These are phyloP conservation scores for Turritopsis rubra DNA, from an alignment of 30 jellyfish, hydroid and myxozoan genomes.

Conservation along the genomic window DNA sequence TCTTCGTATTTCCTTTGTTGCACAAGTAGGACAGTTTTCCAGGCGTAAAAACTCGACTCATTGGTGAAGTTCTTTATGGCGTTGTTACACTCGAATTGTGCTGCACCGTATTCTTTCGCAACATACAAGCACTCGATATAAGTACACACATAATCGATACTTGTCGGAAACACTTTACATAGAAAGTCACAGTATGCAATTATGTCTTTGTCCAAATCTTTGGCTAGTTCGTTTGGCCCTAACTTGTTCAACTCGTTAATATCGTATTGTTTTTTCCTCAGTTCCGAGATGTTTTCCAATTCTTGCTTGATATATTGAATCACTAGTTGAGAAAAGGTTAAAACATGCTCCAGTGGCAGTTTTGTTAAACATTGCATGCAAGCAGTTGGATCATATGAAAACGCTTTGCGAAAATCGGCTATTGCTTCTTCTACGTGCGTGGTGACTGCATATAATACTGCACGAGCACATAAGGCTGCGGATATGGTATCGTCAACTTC, in stretches of 20 bases:
- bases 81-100: not conserved
- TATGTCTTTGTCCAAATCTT: not conserved
- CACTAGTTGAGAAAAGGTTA: conserved; percentile 29
- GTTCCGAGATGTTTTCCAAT: not conserved
- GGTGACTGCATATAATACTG: conserved; percentile 56
- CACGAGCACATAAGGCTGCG: conserved; percentile 60
- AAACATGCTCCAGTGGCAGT: conserved; percentile 48
- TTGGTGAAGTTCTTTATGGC: conserved; percentile 10
- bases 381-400: conserved; percentile 36
- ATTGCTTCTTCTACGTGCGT: conserved; percentile 48
- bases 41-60: not conserved
- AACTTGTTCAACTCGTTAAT: not conserved
- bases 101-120: not conserved
- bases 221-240: not conserved
- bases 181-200: conserved; percentile 20
- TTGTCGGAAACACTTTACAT: conserved; percentile 22
- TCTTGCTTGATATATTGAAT: conserved; percentile 23
- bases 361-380: conserved; percentile 41
- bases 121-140: conserved; percentile 3
- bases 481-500: conserved; percentile 38
- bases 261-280: conserved; percentile 14
- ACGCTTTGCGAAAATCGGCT: conserved; percentile 28
- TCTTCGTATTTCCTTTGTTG: conserved; percentile 16
- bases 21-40: not conserved
- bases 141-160: conserved; percentile 19